phyloP scores from a whole-genome alignment of 2,888 invertebrate species.

The Argyresthia albistria region DNA sequence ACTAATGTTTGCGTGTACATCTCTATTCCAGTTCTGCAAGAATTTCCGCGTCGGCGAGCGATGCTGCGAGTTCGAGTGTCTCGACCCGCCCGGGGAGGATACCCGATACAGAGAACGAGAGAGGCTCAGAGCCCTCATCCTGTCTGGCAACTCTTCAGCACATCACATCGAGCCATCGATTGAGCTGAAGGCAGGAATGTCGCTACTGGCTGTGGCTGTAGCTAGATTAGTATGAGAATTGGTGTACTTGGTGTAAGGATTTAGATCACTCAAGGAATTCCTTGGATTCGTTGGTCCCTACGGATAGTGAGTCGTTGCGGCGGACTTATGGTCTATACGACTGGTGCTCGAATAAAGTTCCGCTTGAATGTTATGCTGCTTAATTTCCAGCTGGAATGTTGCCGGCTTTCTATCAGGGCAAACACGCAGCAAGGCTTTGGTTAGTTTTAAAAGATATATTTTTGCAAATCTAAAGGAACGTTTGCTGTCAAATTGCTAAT shows the following conservation, averaged over 20 bases:
- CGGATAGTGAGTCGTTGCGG: too few relatives aligned
- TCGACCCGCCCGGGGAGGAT: conserved; percentile 82
- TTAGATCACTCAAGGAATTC: not conserved
- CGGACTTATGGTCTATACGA: too few relatives aligned
- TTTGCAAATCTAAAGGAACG: too few relatives aligned
- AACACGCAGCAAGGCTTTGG: too few relatives aligned
- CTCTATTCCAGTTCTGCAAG: conserved; percentile 80
- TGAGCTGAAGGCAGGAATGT: conserved; percentile 42
- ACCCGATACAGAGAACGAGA: conserved; percentile 72
- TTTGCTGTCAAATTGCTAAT: too few relatives aligned
- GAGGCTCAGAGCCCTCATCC: conserved; percentile 72
- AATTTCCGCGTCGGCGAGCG: conserved; percentile 86
- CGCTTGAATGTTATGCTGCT: too few relatives aligned
- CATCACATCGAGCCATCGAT: conserved; percentile 33
- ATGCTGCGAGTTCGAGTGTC: conserved; percentile 92
- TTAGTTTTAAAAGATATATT: too few relatives aligned
- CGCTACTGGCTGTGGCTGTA: conserved; percentile 49
- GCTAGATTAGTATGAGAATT: conserved; percentile 47
- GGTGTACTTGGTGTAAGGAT: conserved; percentile 13
- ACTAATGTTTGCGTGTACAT: too few relatives aligned
- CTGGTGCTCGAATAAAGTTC: too few relatives aligned
- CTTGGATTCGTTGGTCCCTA: too few relatives aligned
- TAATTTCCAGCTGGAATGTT: too few relatives aligned
- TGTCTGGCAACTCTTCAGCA: conserved; percentile 72
- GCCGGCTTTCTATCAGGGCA: too few relatives aligned